Evolutionary conservation across 2,888 invertebrate genomes (phyloP).

Genomic region (Pecten maximus): DNA sequence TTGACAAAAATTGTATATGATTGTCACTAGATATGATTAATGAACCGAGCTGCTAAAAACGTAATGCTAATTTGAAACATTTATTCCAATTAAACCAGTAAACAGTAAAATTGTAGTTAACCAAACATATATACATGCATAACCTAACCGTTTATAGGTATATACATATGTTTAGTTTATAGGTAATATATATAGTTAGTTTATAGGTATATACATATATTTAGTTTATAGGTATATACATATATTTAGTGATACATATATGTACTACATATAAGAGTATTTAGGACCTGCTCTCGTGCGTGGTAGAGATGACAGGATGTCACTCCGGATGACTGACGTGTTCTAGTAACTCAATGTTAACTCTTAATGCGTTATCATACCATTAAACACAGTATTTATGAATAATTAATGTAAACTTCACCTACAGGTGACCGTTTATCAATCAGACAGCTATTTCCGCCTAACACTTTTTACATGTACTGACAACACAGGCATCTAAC

Average conservation of each 20-base stretch:
- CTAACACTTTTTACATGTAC: background rate
- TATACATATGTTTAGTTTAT: too few species aligned
- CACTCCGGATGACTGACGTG: background rate
- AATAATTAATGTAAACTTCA: background rate
- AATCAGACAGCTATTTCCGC: background rate
- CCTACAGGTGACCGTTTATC: constrained; percentile 2
- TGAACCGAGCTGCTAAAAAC: too few species aligned
- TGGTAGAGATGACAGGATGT: background rate
- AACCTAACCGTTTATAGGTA: too few species aligned
- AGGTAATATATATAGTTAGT: too few species aligned
- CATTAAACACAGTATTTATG: background rate
- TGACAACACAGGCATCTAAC: too few species aligned
- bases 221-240: too few species aligned
- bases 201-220: too few species aligned
- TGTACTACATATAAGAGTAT: background rate
- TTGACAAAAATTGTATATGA: too few species aligned
- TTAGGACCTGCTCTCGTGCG: background rate
- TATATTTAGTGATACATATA: too few species aligned
- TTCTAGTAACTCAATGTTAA: background rate
- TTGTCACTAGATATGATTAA: too few species aligned
- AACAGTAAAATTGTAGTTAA: background rate
- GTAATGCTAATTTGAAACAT: background rate
- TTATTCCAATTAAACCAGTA: background rate
- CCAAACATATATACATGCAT: background rate
- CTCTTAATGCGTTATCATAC: background rate